These are phyloP conservation scores for Syngnathus scovelli DNA, from an alignment of 2,113 vertebrate species.

Conservation along the genomic window DNA sequence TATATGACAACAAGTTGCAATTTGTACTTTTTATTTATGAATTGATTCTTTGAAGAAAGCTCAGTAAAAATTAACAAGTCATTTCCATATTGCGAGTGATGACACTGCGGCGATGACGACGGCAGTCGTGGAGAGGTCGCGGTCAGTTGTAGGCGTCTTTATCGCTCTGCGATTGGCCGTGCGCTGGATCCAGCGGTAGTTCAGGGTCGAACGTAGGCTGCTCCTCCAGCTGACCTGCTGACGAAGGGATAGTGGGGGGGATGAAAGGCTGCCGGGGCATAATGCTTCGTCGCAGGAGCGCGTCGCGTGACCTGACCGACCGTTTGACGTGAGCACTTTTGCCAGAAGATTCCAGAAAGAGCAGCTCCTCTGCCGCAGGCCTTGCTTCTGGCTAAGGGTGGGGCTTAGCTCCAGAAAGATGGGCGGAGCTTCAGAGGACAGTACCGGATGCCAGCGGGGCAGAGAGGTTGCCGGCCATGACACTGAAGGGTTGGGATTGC, in stretches of 20 bases:
- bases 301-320: conserved; percentile 3
- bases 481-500: conserved; percentile 46
- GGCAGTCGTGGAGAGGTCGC: conserved; percentile 12
- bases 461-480: conserved; percentile 35
- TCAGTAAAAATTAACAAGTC: neutral
- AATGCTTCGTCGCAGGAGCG: neutral
- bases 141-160: conserved; percentile 46
- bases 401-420: conserved; percentile 50
- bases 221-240: conserved; percentile 22
- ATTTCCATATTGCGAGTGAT: neutral
- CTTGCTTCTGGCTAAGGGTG: conserved; percentile 24
- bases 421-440: conserved; percentile 31
- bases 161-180: conserved; percentile 35
- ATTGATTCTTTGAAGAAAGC: conserved; percentile 20
- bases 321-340: conserved; percentile 11
- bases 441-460: conserved; percentile 48
- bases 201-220: conserved; percentile 19
- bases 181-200: conserved; percentile 23
- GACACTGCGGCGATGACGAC: conserved; percentile 9
- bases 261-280: neutral
- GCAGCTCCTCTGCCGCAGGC: conserved; percentile 42
- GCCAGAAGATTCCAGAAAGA: conserved; percentile 57
- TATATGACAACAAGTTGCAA: neutral
- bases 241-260: neutral
- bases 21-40: neutral